Evolutionary conservation across 1,140 invertebrate species (phyloP).

Genomic region (Pseudomyrmex sp.): DNA sequence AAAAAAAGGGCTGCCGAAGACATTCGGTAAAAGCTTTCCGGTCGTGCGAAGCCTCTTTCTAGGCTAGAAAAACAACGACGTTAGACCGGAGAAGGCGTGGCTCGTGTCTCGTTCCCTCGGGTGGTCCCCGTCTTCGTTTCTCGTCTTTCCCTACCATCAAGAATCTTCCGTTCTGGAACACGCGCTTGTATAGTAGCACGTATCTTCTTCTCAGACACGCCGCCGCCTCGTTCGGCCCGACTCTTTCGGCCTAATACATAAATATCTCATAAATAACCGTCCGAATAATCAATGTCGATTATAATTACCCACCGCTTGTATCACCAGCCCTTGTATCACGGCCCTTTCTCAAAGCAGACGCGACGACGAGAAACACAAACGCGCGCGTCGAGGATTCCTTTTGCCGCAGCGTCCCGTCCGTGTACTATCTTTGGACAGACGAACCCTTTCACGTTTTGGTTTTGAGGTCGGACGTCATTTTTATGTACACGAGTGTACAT

Average conservation of each 20-base stretch:
- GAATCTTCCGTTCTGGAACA: slow-evolving; percentile 34
- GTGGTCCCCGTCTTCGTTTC: slow-evolving; percentile 48
- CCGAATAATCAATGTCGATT: slow-evolving; percentile 76
- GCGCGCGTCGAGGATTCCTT: slow-evolving; percentile 12
- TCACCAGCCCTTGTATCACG: slow-evolving; percentile 47
- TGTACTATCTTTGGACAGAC: slow-evolving; percentile 44
- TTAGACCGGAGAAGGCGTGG: slow-evolving; percentile 70
- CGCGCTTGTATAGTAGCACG: slow-evolving; percentile 49
- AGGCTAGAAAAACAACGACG: slow-evolving; percentile 63
- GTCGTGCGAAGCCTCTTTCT: slow-evolving; percentile 44
- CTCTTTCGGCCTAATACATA: slow-evolving; percentile 75
- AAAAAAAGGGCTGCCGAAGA: slow-evolving; percentile 22
- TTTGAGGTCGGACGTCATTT: slow-evolving; percentile 25
- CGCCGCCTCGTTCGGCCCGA: slow-evolving; percentile 29
- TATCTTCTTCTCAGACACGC: slow-evolving; percentile 20
- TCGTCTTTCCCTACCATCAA: slow-evolving; percentile 27
- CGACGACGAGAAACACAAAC: slow-evolving; percentile 34
- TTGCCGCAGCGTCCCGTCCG: background rate
- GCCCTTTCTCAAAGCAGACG: slow-evolving; percentile 24
- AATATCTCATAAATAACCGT: slow-evolving; percentile 79
- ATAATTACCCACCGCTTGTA: slow-evolving; percentile 74
- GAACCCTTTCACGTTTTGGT: slow-evolving; percentile 36
- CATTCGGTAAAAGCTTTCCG: slow-evolving; percentile 43
- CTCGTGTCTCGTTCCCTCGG: slow-evolving; percentile 52
- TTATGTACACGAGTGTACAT: slow-evolving; percentile 20